Conservation (phyloP, 2,113 vertebrate genomes). For the Panthera tigris region DNA sequence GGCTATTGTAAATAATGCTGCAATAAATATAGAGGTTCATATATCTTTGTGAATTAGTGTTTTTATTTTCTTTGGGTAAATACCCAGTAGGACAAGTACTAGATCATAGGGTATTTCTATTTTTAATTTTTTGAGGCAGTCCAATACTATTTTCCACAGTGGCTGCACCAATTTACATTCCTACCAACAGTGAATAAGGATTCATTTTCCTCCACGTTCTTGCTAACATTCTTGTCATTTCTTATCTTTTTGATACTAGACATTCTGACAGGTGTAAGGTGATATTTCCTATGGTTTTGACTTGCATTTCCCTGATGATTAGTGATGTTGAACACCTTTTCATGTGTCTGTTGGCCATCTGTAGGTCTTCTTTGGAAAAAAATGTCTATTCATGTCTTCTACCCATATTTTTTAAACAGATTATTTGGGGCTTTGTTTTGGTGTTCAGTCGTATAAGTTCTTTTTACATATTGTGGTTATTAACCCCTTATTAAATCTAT, state of each 20-base stretch:
- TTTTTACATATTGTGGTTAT: background rate
- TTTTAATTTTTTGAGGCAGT: background rate
- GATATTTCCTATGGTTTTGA: background rate
- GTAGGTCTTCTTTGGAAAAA: background rate
- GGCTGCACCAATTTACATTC: background rate
- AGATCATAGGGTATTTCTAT: background rate
- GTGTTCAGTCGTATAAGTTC: background rate
- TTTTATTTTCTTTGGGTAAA: background rate
- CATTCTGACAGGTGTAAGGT: background rate
- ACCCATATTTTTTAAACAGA: background rate
- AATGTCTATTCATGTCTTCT: background rate
- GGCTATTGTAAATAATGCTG: background rate
- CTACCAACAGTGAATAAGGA: too few relatives aligned
- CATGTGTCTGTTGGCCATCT: background rate
- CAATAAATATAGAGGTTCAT: background rate
- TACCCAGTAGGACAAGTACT: background rate
- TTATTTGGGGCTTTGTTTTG: background rate
- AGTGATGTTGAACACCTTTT: background rate
- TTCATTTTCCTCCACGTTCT: background rate
- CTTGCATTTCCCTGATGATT: background rate
- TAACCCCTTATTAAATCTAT: background rate
- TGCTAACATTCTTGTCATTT: background rate
- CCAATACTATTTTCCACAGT: background rate
- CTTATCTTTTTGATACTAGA: background rate
- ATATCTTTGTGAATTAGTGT: background rate